Conservation (phyloP, 2,888 invertebrate genomes). For the Campoletis raptor region DNA sequence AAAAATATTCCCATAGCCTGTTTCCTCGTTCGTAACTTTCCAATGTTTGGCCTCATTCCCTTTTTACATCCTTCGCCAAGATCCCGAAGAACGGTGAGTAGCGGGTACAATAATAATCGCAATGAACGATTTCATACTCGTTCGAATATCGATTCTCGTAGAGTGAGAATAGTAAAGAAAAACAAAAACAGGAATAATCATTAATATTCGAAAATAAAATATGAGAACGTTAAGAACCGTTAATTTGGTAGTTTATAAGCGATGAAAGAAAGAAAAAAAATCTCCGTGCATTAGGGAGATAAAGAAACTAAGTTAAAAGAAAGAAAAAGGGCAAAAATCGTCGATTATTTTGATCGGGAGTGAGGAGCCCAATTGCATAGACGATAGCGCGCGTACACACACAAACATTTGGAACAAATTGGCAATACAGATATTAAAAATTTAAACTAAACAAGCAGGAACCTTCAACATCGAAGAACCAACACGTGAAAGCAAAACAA, state of each 20-base stretch:
- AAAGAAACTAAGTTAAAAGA: background rate
- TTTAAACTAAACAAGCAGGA: conserved; percentile 13
- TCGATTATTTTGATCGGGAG: conserved; percentile 25
- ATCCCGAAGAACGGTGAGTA: conserved; percentile 76
- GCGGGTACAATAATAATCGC: conserved; percentile 65
- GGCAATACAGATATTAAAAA: conserved; percentile 47
- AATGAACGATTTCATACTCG: conserved; percentile 71
- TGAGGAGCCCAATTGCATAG: conserved; percentile 35
- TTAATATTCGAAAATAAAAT: conserved; percentile 43
- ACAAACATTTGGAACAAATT: conserved; percentile 55
- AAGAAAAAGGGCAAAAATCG: conserved; percentile 34
- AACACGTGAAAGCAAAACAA: conserved; percentile 34
- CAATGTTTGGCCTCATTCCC: conserved; percentile 39
- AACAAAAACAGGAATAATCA: conserved; percentile 23
- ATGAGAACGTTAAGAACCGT: conserved; percentile 26
- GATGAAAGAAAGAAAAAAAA: background rate
- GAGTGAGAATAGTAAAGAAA: conserved; percentile 57
- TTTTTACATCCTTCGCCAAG: conserved; percentile 44
- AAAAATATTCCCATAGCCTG: conserved; percentile 68
- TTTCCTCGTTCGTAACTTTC: conserved; percentile 42
- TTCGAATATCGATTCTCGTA: conserved; percentile 49
- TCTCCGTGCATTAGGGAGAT: conserved; percentile 42
- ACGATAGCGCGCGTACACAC: conserved; percentile 32
- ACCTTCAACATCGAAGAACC: conserved; percentile 46
- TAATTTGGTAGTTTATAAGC: conserved; percentile 50